Base-by-base conservation (phyloP, 2,113 vertebrate species). In the Platysternon megacephalum region DNA sequence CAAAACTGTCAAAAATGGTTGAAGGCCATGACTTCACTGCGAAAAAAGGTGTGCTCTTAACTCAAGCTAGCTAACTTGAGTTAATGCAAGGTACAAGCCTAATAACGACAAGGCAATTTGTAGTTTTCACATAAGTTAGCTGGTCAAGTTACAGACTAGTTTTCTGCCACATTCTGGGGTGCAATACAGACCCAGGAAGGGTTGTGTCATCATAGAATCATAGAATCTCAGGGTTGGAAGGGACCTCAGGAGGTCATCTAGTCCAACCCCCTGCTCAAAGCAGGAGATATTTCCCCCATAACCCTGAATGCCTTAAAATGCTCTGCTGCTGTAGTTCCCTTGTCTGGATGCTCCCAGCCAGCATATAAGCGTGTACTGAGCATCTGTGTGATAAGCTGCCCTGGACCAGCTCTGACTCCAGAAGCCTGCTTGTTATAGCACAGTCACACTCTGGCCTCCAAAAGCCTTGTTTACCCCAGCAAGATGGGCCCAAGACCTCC, bases 91-190 rank as follows among this genome's bases (percentile, higher is more conserved):
- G 28, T 91, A 84, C 83, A 2, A 72, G n/a, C 28, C 80, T 93
- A 82, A 29, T 14, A n/a, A 89, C 5, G 76, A 24, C 22, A 86
- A 90, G 5, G 51, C 12, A 79, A 21, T 48, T 74, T 44, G 19
- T 83, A 81, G 93, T 93, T 90, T 94, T 79, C 82, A 88, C n/a
- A 39, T 29, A 83, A 85, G 86, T 89, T 79, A 94, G n/a, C 32
- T 48, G 26, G 21, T 44, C 78, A 82, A 86, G 42, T 74, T 82
- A 65, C 58, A 65, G 32, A 65, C 29, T 35, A 65, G 32, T 32
- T 65, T 65, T 32, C 58, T 65, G 58, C 11, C 13, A 35, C 3
- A 6, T 65, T 65, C 58, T 35, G 58, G 28, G 58, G 32, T 65
- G 32, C 12, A 65, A 65, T 17, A 4, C 32, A 35, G 11, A 61